Base-by-base conservation (phyloP, 2,113 vertebrate species). In the Halcyon senegalensis region DNA sequence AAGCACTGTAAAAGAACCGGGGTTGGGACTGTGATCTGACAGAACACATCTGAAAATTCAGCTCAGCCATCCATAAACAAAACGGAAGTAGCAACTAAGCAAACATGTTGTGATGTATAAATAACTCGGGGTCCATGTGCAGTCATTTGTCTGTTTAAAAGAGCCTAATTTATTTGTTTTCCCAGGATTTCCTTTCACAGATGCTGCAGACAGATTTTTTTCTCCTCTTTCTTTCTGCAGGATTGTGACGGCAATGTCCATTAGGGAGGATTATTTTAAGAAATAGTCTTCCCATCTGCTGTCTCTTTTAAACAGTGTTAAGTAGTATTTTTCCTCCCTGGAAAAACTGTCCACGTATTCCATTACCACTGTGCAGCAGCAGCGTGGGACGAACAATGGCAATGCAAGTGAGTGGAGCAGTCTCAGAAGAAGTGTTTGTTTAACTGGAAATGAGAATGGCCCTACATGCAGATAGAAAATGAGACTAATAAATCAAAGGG, bases 181-280 rank as follows among this genome's bases (percentile, higher is more conserved):
- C 53, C 24, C 88, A 62, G 90, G 46, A 66, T 79, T 96, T 92
- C 70, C 23, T 94, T 89, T 64, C 74, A 88, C 50, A 90, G 87
- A 87, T 94, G 84, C 53, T 84, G 43, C 43, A 25, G 50, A 62
- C 59, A 89, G 35, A 30, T 53, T 78, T 93, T 72, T 46, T 16
- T 8, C 27, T 55, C 27, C 21, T 31, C 33, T 46, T n/a, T 66
- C 70, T 70, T 95, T 75, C 46, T 90, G 44, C 60, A 50, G 59
- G 24, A 90, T 51, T 67, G 68, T 92, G 50, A 87, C 56, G 84
- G 66, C 66, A 74, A 93, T 37, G 82, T 56, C 70, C 67, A 60
- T 96, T 88, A 93, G 63, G 66, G 78, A 96, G 85, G 86, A 93
- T 90, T 91, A 82, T 90, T 96, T 84, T 73, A 80, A 92, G 64